Conservation (phyloP, 2,797 vertebrate genomes). For the Chelon auratus region DNA sequence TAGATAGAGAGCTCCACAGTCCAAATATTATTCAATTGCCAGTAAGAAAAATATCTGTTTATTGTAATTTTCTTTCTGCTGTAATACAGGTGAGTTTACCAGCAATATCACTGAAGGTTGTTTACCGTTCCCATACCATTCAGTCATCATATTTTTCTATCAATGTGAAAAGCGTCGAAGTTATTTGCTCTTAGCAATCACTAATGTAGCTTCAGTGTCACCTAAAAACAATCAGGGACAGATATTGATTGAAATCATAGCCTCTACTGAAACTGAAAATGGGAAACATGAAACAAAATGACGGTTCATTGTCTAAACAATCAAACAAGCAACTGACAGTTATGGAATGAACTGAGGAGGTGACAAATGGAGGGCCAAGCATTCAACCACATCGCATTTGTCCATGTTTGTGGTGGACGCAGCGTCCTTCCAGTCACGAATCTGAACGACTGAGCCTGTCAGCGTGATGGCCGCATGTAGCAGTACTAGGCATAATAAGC, state of each 20-base stretch:
- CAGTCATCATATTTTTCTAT: not conserved
- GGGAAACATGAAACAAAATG: not conserved
- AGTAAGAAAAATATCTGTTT: no score
- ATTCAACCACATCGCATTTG: not conserved
- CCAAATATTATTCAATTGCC: no score
- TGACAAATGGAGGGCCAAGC: slow-evolving; percentile 14
- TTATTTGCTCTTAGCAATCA: no score
- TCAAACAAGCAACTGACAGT: slow-evolving; percentile 1
- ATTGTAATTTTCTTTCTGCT: no score
- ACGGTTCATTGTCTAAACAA: not conserved
- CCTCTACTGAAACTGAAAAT: slow-evolving; percentile 1
- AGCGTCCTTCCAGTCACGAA: not conserved
- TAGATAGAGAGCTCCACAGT: no score
- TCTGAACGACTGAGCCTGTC: not conserved
- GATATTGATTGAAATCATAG: not conserved
- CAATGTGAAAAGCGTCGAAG: not conserved
- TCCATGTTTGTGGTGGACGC: not conserved
- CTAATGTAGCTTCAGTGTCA: not conserved
- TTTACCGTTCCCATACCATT: not conserved
- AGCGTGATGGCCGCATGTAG: not conserved
- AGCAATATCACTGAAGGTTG: not conserved
- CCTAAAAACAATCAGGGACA: not conserved
- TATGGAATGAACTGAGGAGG: slow-evolving; percentile 24
- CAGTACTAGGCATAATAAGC: not conserved
- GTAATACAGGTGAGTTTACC: no score